Conservation (phyloP, 2,888 invertebrate species). For the Cephus runcator region DNA sequence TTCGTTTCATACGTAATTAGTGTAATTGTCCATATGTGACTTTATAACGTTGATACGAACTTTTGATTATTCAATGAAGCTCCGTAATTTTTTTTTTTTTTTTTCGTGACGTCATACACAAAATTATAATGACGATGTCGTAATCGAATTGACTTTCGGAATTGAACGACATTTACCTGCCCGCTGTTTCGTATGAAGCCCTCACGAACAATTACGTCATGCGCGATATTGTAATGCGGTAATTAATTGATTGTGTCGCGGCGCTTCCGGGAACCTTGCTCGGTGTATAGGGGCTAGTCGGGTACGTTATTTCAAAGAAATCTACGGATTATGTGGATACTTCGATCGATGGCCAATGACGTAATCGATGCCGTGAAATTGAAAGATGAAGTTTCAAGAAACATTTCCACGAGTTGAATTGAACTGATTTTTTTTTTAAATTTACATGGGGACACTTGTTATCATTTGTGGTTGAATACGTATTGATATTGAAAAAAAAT, state of each 20-base stretch:
- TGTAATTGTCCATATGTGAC: background rate
- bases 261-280: slow-evolving; percentile 1
- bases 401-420: background rate
- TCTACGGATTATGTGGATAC: background rate
- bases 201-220: background rate
- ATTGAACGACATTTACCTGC: background rate
- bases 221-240: background rate
- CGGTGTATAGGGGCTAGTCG: background rate
- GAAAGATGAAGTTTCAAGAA: background rate
- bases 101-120: background rate
- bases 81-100: background rate
- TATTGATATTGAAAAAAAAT: too few species aligned
- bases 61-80: background rate
- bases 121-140: background rate
- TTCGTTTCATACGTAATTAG: background rate
- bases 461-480: too few species aligned
- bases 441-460: too few species aligned
- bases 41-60: background rate
- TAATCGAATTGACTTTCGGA: background rate
- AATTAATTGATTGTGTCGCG: background rate
- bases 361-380: background rate
- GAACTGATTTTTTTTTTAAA: too few species aligned
- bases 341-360: background rate
- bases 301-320: background rate
- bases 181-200: background rate